These are phyloP conservation scores for Megamerina dolium DNA, from an alignment of 2,888 invertebrate genomes.

Conservation along the genomic window DNA sequence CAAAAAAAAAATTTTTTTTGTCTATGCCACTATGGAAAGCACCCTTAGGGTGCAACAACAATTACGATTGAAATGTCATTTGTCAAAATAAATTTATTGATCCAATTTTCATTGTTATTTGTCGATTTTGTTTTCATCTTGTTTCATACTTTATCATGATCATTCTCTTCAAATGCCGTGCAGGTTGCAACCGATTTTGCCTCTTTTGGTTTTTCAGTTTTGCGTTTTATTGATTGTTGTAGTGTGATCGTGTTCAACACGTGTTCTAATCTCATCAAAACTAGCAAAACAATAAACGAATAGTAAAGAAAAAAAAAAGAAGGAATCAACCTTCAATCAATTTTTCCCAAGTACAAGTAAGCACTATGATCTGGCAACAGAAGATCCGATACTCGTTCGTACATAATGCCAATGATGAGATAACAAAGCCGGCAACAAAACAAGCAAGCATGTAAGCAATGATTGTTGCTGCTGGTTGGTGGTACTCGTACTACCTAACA, in stretches of 20 bases:
- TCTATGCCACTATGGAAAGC: too few species aligned
- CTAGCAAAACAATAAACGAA: slow-evolving; percentile 11
- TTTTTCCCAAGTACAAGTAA: slow-evolving; percentile 23
- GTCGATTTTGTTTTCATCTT: not conserved
- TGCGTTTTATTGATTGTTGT: too few species aligned
- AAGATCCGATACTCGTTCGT: too few species aligned
- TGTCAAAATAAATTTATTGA: slow-evolving; percentile 38
- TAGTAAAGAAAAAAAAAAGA: slow-evolving; percentile 31
- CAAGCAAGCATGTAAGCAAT: not conserved
- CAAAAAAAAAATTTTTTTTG: too few species aligned
- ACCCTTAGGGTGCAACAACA: slow-evolving; percentile 26
- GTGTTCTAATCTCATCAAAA: slow-evolving; percentile 41
- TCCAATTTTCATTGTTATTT: not conserved
- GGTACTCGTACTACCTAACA: not conserved
- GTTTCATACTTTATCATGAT: slow-evolving; percentile 6
- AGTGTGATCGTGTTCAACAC: slow-evolving; percentile 43
- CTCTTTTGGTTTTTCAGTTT: slow-evolving; percentile 3
- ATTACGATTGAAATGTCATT: slow-evolving; percentile 44
- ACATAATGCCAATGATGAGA: too few species aligned
- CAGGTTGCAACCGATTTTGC: not conserved
- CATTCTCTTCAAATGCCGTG: not conserved
- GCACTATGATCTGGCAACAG: too few species aligned
- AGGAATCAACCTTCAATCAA: slow-evolving; percentile 42
- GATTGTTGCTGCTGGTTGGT: not conserved
- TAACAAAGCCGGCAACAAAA: not conserved